Evolutionary conservation across 2,113 vertebrate genomes (phyloP), one percentile per base, ranked within the genome.

Genomic region (Ifrita kowaldi): DNA sequence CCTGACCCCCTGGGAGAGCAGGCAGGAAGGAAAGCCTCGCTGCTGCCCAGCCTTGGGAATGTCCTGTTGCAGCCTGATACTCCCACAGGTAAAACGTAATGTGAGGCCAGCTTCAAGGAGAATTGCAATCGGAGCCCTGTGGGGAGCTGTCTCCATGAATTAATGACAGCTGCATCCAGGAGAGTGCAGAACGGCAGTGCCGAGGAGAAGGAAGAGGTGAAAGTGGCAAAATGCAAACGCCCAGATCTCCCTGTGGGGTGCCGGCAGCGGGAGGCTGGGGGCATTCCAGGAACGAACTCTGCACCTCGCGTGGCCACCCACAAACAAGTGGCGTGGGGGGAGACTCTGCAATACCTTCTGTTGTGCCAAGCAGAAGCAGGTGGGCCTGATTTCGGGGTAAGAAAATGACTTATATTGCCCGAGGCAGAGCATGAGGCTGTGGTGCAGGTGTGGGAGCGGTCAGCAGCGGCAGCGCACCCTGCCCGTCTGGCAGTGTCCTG

Each of bases 71-170:
- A 82, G 71, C 13, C 16, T 10, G 4, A 7, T 9, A 0, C 78
- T 28, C 19, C 0, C 16, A 5, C 39, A 14, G 77, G 70, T 4
- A 32, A 62, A 14, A n/a, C 33, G n/a, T 1, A 33, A 47, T 0
- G 18, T 16, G 70, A 80, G 14, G 60, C 35, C 71, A 3, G 28
- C 32, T 5, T 32, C 23, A 1, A 0, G 19, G 57, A 42, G 55
- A 41, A 9, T 1, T 8, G 60, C 21, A 19, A 9, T 1, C 2
- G 0, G 74, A 67, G 67, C 55, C 74, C 75, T 19, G 44, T 0
- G 0, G 15, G 4, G 39, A 73, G 73, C 52, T 26, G 27, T 13
- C 13, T 16, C 33, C 1, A 0, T 16, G 62, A 33, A 42, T 37
- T 57, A 30, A n/a, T 33, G 67, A 35, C 33, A 13, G 59, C 75